phyloP scores from a whole-genome alignment of 64 coral and sea anemone species.

The Pocillopora verrucosa region DNA sequence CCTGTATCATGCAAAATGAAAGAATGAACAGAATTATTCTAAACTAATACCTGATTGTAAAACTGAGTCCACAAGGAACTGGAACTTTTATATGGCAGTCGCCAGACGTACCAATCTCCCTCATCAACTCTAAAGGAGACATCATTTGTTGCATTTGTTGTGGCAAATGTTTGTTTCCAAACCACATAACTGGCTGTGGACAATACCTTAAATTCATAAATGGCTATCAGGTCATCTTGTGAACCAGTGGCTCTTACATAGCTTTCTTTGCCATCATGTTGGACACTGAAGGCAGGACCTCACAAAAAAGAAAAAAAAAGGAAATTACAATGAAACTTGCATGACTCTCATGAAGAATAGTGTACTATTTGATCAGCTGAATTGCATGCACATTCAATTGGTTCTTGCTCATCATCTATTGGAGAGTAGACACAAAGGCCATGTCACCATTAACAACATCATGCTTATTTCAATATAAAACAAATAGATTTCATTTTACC shows the following conservation, averaged over 20 bases:
- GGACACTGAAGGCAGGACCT: constrained; percentile 79
- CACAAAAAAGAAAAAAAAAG: neutral
- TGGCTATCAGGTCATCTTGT: constrained; percentile 47
- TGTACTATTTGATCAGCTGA: no score
- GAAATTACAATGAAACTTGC: neutral
- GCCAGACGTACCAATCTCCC: constrained; percentile 61
- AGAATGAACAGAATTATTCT: no score
- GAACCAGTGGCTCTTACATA: constrained; percentile 66
- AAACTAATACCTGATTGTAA: constrained; percentile 47
- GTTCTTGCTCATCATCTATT: no score
- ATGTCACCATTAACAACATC: no score
- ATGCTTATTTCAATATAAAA: no score
- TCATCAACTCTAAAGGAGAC: constrained; percentile 69
- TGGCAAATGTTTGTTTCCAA: constrained; percentile 55
- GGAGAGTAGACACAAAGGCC: no score
- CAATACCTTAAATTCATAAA: constrained; percentile 50
- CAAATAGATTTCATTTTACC: no score
- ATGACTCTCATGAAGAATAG: no score
- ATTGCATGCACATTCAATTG: no score
- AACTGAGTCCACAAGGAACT: constrained; percentile 62
- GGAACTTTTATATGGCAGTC: neutral
- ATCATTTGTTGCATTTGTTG: constrained; percentile 26
- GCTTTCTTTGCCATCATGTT: neutral
- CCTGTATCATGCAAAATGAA: no score
- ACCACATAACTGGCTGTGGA: constrained; percentile 48